Evolutionary conservation across 2,888 invertebrate species (phyloP).

Genomic region (Sclerodermus sp.): DNA sequence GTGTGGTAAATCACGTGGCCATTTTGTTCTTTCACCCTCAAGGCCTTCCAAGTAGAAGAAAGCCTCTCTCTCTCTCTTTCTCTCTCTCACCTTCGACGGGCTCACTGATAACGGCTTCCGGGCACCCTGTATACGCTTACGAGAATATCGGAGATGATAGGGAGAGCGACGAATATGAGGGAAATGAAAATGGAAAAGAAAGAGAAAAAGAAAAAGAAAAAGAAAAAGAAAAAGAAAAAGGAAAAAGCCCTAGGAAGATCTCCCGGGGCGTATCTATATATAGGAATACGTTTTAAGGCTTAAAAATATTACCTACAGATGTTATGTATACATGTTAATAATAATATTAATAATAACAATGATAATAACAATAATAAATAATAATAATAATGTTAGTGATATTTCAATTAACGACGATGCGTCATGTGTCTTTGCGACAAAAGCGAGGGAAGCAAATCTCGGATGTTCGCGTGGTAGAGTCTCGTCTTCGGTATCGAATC

Average conservation of each 20-base stretch:
- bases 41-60: slow-evolving; percentile 8
- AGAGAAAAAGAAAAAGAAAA: background rate
- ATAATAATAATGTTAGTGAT: slow-evolving; percentile 16
- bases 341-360: slow-evolving; percentile 40
- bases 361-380: slow-evolving; percentile 26
- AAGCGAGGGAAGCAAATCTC: background rate
- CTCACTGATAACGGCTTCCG: slow-evolving; percentile 6
- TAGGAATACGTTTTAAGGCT: slow-evolving; percentile 41
- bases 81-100: slow-evolving; percentile 22
- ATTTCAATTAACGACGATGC: background rate
- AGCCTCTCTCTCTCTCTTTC: too few species aligned
- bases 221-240: slow-evolving; percentile 10
- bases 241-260: slow-evolving; percentile 8
- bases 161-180: background rate
- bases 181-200: slow-evolving; percentile 9
- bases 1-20: too few species aligned
- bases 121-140: slow-evolving; percentile 14
- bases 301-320: slow-evolving; percentile 49
- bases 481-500: background rate
- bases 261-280: slow-evolving; percentile 22
- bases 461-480: background rate
- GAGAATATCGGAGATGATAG: slow-evolving; percentile 4
- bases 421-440: background rate
- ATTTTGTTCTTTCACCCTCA: slow-evolving; percentile 14
- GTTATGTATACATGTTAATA: slow-evolving; percentile 53